Conservation (phyloP, 2,113 vertebrate genomes). For the Alexandromys fortis region DNA sequence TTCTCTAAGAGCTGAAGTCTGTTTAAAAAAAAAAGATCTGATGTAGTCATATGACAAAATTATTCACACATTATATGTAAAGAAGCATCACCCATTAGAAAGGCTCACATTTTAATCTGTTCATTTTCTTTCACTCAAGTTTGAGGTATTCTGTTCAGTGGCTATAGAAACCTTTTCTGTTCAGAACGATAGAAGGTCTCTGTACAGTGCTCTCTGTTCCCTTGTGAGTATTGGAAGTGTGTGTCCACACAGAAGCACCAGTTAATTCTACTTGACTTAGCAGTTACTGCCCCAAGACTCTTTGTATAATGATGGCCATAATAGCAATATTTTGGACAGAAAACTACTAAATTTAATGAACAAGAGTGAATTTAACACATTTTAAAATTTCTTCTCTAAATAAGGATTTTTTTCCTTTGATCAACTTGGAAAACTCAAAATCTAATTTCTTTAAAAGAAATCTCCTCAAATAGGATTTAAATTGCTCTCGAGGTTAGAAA, state of each 20-base stretch:
- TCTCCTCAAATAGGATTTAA: slow-evolving; percentile 4
- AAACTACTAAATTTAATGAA: background rate
- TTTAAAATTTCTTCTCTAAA: background rate
- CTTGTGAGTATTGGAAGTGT: background rate
- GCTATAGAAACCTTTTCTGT: background rate
- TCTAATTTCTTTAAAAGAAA: background rate
- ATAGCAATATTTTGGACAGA: background rate
- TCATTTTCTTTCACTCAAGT: background rate
- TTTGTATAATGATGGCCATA: background rate
- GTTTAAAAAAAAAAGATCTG: no score
- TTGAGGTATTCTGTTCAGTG: background rate
- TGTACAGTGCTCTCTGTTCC: background rate
- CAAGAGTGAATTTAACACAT: background rate
- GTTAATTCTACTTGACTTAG: background rate
- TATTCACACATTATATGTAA: background rate
- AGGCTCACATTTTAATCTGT: background rate
- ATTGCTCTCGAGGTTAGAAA: background rate
- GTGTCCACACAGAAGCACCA: background rate
- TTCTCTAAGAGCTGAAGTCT: background rate
- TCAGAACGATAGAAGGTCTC: background rate
- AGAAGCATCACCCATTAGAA: background rate
- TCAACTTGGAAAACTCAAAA: background rate
- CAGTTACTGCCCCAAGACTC: background rate
- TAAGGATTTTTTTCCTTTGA: background rate
- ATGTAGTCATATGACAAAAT: background rate